Evolutionary conservation across 2,113 vertebrate species (phyloP).

Genomic region (Plecturocebus donacophilus): DNA sequence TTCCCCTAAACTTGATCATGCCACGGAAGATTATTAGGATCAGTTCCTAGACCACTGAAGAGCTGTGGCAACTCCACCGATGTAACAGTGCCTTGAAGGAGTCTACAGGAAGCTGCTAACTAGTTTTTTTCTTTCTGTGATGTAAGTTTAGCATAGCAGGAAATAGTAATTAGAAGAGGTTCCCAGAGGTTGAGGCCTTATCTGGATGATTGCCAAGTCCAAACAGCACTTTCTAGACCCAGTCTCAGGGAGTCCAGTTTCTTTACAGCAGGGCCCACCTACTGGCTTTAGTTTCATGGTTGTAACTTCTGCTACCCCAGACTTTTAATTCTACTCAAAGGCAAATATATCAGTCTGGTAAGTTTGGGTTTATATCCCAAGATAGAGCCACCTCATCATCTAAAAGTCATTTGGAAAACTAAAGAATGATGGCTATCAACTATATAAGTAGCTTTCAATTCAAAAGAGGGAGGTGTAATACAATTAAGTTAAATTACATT

Average conservation of each 20-base stretch:
- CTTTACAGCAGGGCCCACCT: not conserved
- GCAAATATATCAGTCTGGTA: not conserved
- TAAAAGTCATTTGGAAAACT: conserved; percentile 32
- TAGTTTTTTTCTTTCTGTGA: not conserved
- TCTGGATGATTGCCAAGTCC: not conserved
- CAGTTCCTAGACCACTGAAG: conserved; percentile 4
- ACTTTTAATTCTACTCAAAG: not conserved
- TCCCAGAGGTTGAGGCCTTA: not conserved
- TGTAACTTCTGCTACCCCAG: not conserved
- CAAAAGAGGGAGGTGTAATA: not conserved
- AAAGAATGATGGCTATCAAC: not conserved
- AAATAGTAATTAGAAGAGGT: conserved; percentile 13
- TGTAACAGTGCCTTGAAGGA: not conserved
- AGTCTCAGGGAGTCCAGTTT: not conserved
- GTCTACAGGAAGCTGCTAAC: not conserved
- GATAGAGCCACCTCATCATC: not conserved
- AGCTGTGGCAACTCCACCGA: not conserved
- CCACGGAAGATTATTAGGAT: conserved; percentile 37
- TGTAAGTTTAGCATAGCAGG: not conserved
- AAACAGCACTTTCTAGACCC: not conserved
- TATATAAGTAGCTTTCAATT: not conserved
- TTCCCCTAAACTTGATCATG: conserved; percentile 6
- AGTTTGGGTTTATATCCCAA: not conserved
- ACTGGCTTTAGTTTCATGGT: not conserved
- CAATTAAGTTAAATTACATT: conserved; percentile 27